These are phyloP conservation scores for Orthosia cruda DNA, from an alignment of 2,888 invertebrate species.

Conservation along the genomic window DNA sequence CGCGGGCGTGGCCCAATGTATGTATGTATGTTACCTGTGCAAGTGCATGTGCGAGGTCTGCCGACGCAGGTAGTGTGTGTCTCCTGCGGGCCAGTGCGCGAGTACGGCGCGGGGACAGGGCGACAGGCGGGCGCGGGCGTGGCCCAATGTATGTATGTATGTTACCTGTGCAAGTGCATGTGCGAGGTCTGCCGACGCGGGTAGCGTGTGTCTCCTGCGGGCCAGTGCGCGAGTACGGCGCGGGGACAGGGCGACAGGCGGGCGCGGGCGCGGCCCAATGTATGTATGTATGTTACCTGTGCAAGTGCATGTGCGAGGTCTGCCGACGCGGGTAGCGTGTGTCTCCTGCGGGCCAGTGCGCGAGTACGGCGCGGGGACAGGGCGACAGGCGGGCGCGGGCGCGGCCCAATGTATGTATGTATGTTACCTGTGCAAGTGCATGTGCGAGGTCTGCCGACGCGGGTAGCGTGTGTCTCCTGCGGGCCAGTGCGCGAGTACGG, in stretches of 20 bases:
- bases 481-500: constrained; percentile 78
- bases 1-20: constrained; percentile 14
- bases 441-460: constrained; percentile 76
- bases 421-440: constrained; percentile 73
- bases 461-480: constrained; percentile 74
- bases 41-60: constrained; percentile 77
- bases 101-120: constrained; percentile 77
- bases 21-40: constrained; percentile 67
- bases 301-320: constrained; percentile 79
- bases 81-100: constrained; percentile 80
- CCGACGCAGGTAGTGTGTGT: constrained; percentile 70
- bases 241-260: constrained; percentile 72
- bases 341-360: constrained; percentile 78
- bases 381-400: constrained; percentile 50
- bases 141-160: not conserved
- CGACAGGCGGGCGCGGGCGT: constrained; percentile 38
- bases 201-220: constrained; percentile 74
- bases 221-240: constrained; percentile 80
- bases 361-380: constrained; percentile 80
- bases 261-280: constrained; percentile 11
- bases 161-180: constrained; percentile 74
- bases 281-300: constrained; percentile 64
- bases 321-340: constrained; percentile 67
- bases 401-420: constrained; percentile 2
- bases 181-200: constrained; percentile 76